A percentile compares a stretch with the other conserved stretches of the same genome.
Conservation (phyloP, 1,140 invertebrate genomes). For the Chymomyza costata region DNA sequence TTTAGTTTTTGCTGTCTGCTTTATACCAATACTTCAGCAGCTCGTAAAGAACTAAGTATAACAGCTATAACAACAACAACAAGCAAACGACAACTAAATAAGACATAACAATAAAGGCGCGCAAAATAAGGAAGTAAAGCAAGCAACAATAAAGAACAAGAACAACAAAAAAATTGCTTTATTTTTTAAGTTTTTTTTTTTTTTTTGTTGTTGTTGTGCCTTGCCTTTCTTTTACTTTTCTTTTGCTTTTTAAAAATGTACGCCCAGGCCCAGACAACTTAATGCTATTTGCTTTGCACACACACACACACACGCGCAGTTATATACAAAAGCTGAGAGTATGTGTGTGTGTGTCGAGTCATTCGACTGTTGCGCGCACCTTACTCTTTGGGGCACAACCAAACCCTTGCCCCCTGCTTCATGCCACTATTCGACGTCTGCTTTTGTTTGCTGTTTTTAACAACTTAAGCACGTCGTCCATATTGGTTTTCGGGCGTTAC, state of each 20-base stretch:
- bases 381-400: constrained; percentile 14
- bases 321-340: background rate
- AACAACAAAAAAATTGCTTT: too few species aligned
- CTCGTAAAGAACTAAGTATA: constrained; percentile 53
- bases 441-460: constrained; percentile 69
- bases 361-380: constrained; percentile 14
- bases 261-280: constrained; percentile 67
- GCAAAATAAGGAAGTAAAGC: background rate
- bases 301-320: constrained; percentile 22
- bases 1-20: constrained; percentile 49
- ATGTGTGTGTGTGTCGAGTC: too few species aligned
- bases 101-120: constrained; percentile 40
- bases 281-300: constrained; percentile 62
- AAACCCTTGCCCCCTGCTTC: background rate
- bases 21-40: constrained; percentile 52
- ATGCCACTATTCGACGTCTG: constrained; percentile 11
- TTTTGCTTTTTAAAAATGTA: constrained; percentile 40
- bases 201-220: constrained; percentile 1
- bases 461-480: constrained; percentile 70
- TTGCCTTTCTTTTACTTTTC: constrained; percentile 14
- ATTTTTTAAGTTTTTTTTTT: constrained; percentile 12
- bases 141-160: background rate
- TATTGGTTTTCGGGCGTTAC: constrained; percentile 65
- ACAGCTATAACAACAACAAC: constrained; percentile 22
- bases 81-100: constrained; percentile 68